These are phyloP conservation scores for Momotus momota DNA, from an alignment of 2,797 vertebrate species.

Conservation along the genomic window DNA sequence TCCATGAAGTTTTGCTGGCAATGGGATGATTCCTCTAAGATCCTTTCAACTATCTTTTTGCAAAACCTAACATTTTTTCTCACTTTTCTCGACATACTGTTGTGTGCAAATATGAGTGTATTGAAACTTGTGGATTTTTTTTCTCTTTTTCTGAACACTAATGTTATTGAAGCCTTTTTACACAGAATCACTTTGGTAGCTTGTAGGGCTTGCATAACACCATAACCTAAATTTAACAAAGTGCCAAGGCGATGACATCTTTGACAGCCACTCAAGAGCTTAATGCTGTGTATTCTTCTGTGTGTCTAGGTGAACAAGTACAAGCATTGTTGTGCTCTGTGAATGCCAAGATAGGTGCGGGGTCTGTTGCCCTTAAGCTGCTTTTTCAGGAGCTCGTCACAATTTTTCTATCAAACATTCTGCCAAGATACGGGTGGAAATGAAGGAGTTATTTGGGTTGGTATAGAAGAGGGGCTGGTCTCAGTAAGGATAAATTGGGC, in stretches of 20 bases:
- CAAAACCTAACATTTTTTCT: neutral
- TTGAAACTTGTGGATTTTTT: neutral
- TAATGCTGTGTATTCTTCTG: neutral
- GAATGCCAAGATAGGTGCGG: neutral
- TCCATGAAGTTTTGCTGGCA: neutral
- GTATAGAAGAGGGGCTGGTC: neutral
- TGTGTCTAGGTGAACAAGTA: neutral
- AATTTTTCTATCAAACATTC: neutral
- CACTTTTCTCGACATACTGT: neutral
- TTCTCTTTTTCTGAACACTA: neutral
- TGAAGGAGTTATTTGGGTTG: neutral
- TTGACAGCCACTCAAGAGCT: neutral
- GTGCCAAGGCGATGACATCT: neutral
- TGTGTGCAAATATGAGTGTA: neutral
- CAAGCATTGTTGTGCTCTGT: fast-evolving
- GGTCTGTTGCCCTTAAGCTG: neutral
- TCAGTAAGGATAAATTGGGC: neutral
- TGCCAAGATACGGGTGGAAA: neutral
- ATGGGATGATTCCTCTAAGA: neutral
- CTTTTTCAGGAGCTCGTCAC: neutral
- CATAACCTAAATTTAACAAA: constrained; percentile 1
- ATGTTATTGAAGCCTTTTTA: neutral
- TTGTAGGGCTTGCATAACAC: neutral
- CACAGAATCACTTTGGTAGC: neutral
- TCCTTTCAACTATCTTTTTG: neutral